Conservation (phyloP, 2,888 invertebrate genomes). For the Altica lythri region DNA sequence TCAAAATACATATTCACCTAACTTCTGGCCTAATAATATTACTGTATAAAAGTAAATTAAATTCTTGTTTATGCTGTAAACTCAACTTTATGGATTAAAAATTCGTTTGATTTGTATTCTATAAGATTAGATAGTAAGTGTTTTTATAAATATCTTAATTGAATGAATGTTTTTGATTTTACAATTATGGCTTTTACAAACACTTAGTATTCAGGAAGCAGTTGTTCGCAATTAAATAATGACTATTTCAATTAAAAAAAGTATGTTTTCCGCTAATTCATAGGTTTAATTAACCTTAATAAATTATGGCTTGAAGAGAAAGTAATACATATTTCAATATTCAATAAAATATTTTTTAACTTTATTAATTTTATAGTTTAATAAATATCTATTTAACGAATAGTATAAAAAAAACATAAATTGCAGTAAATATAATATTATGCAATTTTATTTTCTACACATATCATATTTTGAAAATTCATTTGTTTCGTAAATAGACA, state of each 20-base stretch:
- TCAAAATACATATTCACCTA: too few relatives aligned
- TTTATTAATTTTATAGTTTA: too few relatives aligned
- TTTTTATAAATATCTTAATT: constrained; percentile 41
- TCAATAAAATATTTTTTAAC: too few relatives aligned
- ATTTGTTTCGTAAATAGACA: background rate
- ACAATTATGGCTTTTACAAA: constrained; percentile 19
- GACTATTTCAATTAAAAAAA: constrained; percentile 16
- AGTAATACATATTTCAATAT: too few relatives aligned
- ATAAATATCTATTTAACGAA: too few relatives aligned
- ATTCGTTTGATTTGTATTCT: constrained; percentile 18
- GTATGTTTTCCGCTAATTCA: too few relatives aligned
- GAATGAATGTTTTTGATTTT: constrained; percentile 38
- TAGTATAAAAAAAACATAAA: too few relatives aligned
- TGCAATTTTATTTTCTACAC: too few relatives aligned
- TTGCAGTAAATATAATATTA: too few relatives aligned
- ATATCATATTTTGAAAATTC: background rate
- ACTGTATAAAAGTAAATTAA: background rate
- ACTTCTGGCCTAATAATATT: background rate
- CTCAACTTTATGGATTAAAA: constrained; percentile 23
- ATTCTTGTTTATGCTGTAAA: constrained; percentile 24
- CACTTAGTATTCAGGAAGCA: constrained; percentile 12
- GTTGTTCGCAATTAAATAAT: background rate
- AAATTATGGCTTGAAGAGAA: constrained; percentile 1
- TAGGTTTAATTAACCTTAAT: background rate
- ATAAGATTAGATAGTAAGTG: constrained; percentile 38